A percentile compares a stretch with the other conserved stretches of the same genome.
phyloP scores from a whole-genome alignment of 2,888 invertebrate species.

The Macrophya annulata region DNA sequence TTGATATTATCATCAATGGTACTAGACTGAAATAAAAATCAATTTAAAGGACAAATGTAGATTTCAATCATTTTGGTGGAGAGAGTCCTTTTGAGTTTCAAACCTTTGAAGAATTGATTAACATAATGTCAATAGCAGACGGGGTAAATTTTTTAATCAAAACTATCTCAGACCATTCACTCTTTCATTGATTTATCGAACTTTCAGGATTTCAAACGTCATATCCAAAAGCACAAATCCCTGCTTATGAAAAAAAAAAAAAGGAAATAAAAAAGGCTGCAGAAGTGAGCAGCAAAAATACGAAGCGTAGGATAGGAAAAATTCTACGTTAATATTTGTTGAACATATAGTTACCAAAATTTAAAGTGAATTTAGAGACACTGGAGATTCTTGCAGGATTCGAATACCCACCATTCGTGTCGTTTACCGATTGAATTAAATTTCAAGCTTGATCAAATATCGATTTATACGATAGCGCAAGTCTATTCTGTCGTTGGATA shows the following conservation, averaged over 20 bases:
- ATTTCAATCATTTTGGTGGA: background rate
- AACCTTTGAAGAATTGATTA: background rate
- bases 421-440: background rate
- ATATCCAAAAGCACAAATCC: background rate
- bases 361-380: background rate
- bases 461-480: background rate
- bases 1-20: background rate
- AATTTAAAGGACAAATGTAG: background rate
- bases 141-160: background rate
- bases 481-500: background rate
- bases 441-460: constrained; percentile 1
- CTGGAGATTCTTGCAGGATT: background rate
- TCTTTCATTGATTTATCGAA: background rate
- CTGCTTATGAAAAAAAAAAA: background rate
- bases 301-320: background rate
- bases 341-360: background rate
- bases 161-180: background rate
- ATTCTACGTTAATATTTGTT: too few species aligned
- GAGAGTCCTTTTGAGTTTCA: background rate
- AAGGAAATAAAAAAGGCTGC: background rate
- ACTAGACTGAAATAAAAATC: background rate
- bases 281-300: background rate
- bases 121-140: background rate
- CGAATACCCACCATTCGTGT: background rate
- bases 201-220: background rate